These are phyloP conservation scores for Cossypha dichroa DNA, from an alignment of 2,797 vertebrate species.

Conservation along the genomic window DNA sequence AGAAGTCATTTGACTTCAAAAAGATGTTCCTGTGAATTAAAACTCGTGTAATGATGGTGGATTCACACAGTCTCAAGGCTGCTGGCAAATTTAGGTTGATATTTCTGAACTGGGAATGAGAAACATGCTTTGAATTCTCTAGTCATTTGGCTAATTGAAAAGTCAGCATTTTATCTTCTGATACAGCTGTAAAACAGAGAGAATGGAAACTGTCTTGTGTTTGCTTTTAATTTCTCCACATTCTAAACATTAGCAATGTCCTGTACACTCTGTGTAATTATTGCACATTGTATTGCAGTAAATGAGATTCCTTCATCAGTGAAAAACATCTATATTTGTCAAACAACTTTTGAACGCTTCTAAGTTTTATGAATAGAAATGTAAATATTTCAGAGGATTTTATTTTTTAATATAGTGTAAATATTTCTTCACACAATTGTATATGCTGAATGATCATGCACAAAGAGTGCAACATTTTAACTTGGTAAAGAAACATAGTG, in stretches of 20 bases:
- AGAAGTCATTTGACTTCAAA: neutral
- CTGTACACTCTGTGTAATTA: neutral
- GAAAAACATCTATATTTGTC: neutral
- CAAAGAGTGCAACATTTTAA: neutral
- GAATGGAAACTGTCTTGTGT: neutral
- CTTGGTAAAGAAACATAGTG: neutral
- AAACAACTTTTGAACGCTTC: neutral
- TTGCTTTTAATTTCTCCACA: conserved; percentile 49
- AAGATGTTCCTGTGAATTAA: neutral
- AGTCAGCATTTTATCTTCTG: neutral
- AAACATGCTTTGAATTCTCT: neutral
- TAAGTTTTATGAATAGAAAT: neutral
- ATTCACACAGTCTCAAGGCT: neutral
- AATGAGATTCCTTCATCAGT: neutral
- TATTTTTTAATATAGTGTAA: neutral
- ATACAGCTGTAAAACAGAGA: neutral
- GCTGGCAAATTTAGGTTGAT: neutral
- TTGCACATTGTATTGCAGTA: neutral
- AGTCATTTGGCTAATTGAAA: neutral
- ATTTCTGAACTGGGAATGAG: neutral
- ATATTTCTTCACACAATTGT: neutral
- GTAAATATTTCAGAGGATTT: neutral
- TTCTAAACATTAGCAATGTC: neutral
- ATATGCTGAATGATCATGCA: neutral
- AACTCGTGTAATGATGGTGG: neutral